These are phyloP conservation scores for Caenorhabditis sp. DNA, from an alignment of 2,888 invertebrate genomes.

Conservation along the genomic window DNA sequence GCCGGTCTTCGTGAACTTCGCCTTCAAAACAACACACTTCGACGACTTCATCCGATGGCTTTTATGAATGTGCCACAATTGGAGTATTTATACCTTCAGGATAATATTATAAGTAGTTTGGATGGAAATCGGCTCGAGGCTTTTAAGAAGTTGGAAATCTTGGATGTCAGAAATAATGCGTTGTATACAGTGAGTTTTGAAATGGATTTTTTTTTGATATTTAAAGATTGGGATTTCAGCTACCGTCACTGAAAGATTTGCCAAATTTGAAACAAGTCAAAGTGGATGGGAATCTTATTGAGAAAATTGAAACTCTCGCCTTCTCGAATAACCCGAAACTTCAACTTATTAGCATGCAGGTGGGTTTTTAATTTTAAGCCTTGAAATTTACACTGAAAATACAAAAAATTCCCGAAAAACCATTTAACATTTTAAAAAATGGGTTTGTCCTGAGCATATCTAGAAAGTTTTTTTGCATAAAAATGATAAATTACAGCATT, in stretches of 20 bases:
- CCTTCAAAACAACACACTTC: constrained; percentile 75
- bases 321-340: constrained; percentile 82
- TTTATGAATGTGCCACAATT: constrained; percentile 83
- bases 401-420: too few relatives aligned
- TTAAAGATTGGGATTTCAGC: constrained; percentile 18
- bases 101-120: constrained; percentile 83
- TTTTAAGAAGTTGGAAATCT: constrained; percentile 80
- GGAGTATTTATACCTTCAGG: constrained; percentile 78
- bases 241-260: constrained; percentile 81
- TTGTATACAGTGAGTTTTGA: constrained; percentile 77
- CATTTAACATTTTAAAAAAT: too few relatives aligned
- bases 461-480: too few relatives aligned
- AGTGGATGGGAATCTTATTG: constrained; percentile 75
- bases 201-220: too few relatives aligned
- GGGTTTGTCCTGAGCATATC: too few relatives aligned
- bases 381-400: too few relatives aligned
- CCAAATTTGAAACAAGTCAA: constrained; percentile 79
- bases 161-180: constrained; percentile 82
- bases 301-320: constrained; percentile 81
- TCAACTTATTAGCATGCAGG: constrained; percentile 77
- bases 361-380: too few relatives aligned
- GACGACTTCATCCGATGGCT: constrained; percentile 81
- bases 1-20: constrained; percentile 79
- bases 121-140: constrained; percentile 84
- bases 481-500: too few relatives aligned